Evolutionary conservation across 2,113 vertebrate species (phyloP).

Genomic region (Gymnocephalus cernua): DNA sequence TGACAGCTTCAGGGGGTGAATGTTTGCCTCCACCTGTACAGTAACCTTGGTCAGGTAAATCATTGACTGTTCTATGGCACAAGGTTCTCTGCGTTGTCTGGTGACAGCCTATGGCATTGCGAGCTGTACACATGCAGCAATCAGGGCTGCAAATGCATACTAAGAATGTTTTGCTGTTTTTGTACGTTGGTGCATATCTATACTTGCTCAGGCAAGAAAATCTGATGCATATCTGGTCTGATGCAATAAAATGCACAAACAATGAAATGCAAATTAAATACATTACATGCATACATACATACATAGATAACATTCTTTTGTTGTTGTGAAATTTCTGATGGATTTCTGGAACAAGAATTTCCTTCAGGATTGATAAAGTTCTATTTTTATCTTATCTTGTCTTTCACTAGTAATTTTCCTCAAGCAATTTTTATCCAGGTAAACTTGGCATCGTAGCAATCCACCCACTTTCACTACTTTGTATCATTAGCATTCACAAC

Average conservation of each 20-base stretch:
- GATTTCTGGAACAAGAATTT: no score
- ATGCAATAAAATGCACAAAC: not conserved
- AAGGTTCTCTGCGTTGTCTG: slow-evolving; percentile 60
- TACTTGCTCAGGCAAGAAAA: not conserved
- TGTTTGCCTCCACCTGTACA: slow-evolving; percentile 69
- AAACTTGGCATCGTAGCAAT: not conserved
- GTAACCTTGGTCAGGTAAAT: slow-evolving; percentile 72
- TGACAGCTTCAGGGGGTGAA: slow-evolving; percentile 63
- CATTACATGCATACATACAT: not conserved
- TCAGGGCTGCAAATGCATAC: not conserved
- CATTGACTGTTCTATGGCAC: slow-evolving; percentile 56
- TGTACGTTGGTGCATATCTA: not conserved
- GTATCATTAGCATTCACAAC: slow-evolving; percentile 11
- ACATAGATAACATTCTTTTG: no score
- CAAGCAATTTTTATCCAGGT: not conserved
- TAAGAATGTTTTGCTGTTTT: no score
- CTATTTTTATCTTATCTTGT: no score
- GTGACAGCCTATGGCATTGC: slow-evolving; percentile 26
- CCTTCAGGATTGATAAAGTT: no score
- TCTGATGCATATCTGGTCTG: not conserved
- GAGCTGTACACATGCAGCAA: not conserved
- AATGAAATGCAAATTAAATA: not conserved
- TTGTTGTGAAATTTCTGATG: no score
- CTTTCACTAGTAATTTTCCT: not conserved
- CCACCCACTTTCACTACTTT: slow-evolving; percentile 3